Conservation (phyloP, 1,140 invertebrate genomes). For the Pygmarrhopalites habei region DNA sequence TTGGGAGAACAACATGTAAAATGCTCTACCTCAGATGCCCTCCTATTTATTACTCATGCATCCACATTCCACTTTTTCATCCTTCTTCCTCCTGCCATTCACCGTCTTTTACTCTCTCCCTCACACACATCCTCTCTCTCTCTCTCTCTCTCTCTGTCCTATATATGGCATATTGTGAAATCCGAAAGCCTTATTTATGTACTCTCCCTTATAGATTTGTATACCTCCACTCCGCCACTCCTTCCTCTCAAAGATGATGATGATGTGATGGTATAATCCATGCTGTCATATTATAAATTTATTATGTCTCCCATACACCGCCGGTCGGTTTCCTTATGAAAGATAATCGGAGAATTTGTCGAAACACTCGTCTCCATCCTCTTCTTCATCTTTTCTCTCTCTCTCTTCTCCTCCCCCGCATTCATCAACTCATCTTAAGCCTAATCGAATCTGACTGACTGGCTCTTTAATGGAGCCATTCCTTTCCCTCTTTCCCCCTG, state of each 20-base stretch:
- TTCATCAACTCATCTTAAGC: background rate
- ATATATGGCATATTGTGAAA: too few species aligned
- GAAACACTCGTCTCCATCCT: background rate
- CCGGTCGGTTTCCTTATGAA: too few species aligned
- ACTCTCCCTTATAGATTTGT: too few species aligned
- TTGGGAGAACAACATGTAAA: slow-evolving; percentile 21
- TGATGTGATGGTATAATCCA: too few species aligned
- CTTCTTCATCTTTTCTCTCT: background rate
- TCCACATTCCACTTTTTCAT: background rate
- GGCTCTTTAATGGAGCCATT: background rate
- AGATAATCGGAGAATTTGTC: too few species aligned
- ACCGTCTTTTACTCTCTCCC: background rate
- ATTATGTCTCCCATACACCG: too few species aligned
- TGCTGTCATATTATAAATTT: too few species aligned
- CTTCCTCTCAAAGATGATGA: too few species aligned
- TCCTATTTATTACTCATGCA: slow-evolving; percentile 18
- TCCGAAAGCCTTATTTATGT: too few species aligned
- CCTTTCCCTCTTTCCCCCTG: slow-evolving; percentile 7
- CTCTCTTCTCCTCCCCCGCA: background rate
- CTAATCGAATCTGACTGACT: slow-evolving; percentile 2
- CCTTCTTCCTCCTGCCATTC: too few species aligned
- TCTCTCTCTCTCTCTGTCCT: too few species aligned
- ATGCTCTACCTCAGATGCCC: background rate
- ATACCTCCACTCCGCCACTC: too few species aligned
- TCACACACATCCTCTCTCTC: background rate